Base-by-base conservation (phyloP, 2,113 vertebrate species). In the Nothobranchius furzeri region DNA sequence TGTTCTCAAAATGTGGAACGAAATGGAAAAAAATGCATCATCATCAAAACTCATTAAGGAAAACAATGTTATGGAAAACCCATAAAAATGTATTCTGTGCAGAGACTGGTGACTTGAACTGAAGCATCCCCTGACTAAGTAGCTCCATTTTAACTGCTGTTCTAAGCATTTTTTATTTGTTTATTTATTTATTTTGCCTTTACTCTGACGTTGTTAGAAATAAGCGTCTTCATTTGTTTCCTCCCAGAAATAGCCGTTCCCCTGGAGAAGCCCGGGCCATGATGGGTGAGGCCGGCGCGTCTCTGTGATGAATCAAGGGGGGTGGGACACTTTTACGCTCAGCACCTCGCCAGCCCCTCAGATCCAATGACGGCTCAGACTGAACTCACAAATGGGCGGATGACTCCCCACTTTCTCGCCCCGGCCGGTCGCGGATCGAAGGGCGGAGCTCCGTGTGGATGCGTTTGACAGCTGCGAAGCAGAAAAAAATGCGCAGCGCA, bases 391-490 rank as follows among this genome's bases (percentile, higher is more conserved):
- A 24, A 60, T 54, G 66, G 76, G 53, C 46, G 69, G 64, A 24
- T 35, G 70, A 73, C 68, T 68, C 66, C 61, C 81, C 61, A 66
- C 73, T 77, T 74, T 77, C 57, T 52, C 47, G 43, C 42, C 7
- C 37, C 51, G 67, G 66, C 68, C 57, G 69, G 20, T 64, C 55
- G 57, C 68, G 64, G 65, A 72, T 7, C 37, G 37, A 9, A 40
- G 69, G 88, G 88, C 75, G 89, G 87, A 70, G 88, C 82, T 83
- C 43, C 63, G 59, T 58, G 59, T 60, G 59, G n/a, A 43, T 35
- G 64, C 24, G 81, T 88, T 87, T 92, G 91, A 92, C 91, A 92
- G 91, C 91, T 92, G 85, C 76, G 76, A 85, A 78, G 71, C 66
- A 75, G 78, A 86, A 40, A 40, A 79, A 85, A 86, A 78, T 66